phyloP scores from a whole-genome alignment of 2,797 vertebrate genomes.

The Ispidina lecontei region DNA sequence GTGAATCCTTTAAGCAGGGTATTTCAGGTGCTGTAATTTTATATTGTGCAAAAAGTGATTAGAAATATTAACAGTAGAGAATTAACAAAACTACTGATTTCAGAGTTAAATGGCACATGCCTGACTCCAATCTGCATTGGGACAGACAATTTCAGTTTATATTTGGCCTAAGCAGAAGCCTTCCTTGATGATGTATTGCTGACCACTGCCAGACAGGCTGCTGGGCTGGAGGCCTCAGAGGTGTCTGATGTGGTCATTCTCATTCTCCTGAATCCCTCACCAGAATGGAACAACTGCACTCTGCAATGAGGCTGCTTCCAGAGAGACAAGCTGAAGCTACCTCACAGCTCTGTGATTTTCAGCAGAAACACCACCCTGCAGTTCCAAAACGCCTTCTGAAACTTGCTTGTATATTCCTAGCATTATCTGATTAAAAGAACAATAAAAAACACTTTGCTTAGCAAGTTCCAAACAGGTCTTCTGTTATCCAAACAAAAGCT shows the following conservation, averaged over 20 bases:
- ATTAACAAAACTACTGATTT: background rate
- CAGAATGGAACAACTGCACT: background rate
- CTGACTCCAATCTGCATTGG: background rate
- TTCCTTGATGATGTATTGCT: background rate
- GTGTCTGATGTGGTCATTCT: background rate
- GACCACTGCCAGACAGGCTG: background rate
- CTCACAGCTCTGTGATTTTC: background rate
- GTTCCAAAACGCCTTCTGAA: slow-evolving; percentile 34
- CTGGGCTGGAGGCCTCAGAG: background rate
- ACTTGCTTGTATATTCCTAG: slow-evolving; percentile 15
- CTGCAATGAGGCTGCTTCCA: background rate
- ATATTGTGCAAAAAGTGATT: background rate
- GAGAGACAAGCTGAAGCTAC: background rate
- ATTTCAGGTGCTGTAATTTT: background rate
- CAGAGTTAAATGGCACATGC: background rate
- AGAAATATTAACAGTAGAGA: background rate
- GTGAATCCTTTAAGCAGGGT: background rate
- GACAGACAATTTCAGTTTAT: background rate
- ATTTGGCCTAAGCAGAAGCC: background rate
- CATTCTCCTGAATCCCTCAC: background rate
- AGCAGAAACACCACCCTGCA: background rate
- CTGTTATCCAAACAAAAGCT: slow-evolving; percentile 43
- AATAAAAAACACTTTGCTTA: slow-evolving; percentile 21
- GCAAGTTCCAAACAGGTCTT: background rate
- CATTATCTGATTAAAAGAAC: slow-evolving; percentile 48